Percentiles rank a stretch among this genome's conserved stretches.
Evolutionary conservation across 2,888 invertebrate genomes (phyloP).

Genomic region (Drosophila subsilvestris): DNA sequence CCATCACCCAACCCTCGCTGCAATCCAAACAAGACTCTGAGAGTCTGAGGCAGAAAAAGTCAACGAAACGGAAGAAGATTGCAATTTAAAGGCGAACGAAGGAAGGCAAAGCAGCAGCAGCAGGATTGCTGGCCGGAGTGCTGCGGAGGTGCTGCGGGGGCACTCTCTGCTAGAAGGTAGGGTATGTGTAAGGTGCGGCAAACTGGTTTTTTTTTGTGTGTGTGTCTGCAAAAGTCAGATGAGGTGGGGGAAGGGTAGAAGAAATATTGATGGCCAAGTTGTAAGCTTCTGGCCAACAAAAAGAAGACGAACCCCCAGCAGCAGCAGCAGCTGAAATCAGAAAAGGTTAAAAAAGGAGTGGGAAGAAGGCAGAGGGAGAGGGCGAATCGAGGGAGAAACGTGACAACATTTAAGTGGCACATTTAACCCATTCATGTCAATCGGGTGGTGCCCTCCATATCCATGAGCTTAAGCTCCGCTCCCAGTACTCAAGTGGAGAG

Average conservation of each 20-base stretch:
- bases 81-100: constrained; percentile 66
- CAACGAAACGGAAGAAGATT: constrained; percentile 77
- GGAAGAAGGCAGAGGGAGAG: not conserved
- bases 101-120: not conserved
- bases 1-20: too few relatives aligned
- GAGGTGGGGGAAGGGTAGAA: constrained; percentile 20
- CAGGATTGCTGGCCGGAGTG: not conserved
- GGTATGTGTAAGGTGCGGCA: constrained; percentile 58
- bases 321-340: constrained; percentile 38
- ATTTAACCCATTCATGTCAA: constrained; percentile 18
- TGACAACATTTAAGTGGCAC: constrained; percentile 42
- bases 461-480: not conserved
- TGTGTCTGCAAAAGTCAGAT: constrained; percentile 40
- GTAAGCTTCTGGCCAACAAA: constrained; percentile 50
- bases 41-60: constrained; percentile 71
- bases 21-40: constrained; percentile 24
- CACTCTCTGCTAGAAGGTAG: not conserved
- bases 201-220: constrained; percentile 54
- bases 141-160: not conserved
- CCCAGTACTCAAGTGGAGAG: not conserved
- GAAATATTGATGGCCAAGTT: constrained; percentile 73
- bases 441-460: not conserved
- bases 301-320: constrained; percentile 55
- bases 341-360: constrained; percentile 13
- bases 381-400: constrained; percentile 19